A percentile compares a stretch with the other conserved stretches of the same genome.
Evolutionary conservation across 2,113 vertebrate genomes (phyloP).

Genomic region (Mastomys natalensis): DNA sequence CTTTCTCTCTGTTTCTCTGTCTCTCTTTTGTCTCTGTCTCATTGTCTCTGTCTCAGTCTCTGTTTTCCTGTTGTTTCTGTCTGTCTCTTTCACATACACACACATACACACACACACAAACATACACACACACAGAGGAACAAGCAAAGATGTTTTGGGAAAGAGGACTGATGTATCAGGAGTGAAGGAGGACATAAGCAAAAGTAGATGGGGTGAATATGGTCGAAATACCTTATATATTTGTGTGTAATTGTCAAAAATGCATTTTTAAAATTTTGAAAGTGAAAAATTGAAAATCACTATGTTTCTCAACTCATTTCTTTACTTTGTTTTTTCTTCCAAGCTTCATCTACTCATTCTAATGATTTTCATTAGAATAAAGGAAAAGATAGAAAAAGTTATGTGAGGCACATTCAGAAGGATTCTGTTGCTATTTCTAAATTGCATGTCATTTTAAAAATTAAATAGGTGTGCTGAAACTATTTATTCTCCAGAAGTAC

Average conservation of each 20-base stretch:
- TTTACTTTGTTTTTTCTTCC: background rate
- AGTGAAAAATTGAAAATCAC: background rate
- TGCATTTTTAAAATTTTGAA: background rate
- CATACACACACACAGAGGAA: background rate
- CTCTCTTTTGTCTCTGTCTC: background rate
- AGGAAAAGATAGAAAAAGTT: background rate
- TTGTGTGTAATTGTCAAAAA: background rate
- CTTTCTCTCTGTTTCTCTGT: background rate
- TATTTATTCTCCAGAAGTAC: background rate
- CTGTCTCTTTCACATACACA: background rate
- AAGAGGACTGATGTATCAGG: background rate
- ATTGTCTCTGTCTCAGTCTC: too few species aligned
- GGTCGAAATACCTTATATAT: background rate
- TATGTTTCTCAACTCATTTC: background rate
- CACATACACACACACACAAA: background rate
- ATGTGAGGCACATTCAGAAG: too few species aligned
- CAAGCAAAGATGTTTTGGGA: background rate
- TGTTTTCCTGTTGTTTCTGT: too few species aligned
- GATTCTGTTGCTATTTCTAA: background rate
- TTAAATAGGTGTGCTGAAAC: background rate
- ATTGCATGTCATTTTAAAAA: background rate
- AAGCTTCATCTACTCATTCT: background rate
- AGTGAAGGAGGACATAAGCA: background rate
- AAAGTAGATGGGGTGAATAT: background rate
- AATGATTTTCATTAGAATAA: background rate